Evolutionary conservation across 2,797 vertebrate species (phyloP), one percentile per base, ranked within the genome.

Genomic region (Antrozous pallidus): DNA sequence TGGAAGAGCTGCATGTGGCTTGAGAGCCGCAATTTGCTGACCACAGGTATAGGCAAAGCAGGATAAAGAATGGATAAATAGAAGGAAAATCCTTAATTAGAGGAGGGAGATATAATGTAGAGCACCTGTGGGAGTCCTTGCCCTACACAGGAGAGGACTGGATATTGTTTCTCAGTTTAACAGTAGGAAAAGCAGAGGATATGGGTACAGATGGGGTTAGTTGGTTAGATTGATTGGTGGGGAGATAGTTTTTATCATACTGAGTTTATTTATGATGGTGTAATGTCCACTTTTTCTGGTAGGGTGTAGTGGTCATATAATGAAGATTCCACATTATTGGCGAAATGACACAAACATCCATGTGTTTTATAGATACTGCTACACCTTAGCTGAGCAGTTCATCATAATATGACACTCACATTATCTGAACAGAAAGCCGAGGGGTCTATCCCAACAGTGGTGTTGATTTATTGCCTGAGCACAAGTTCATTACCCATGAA

Each of bases 401-500:
- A 67, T 92, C 71, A 20, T 33, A 18, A 58, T 47, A 77, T 79
- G 79, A 65, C 28, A 36, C 17, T 80, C 54, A 22, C 20, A 26
- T 47, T 69, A 75, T 86, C 79, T 54, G 71, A 81, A 36, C 42
- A 45, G 87, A 75, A 65, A 73, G 70, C 54, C 10, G 45, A 63
- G 51, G 54, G 67, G 42, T 81, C 49, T 0, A 6, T 69, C 42
- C 51, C 71, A 42, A 2, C 12, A 28, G 26, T n/a, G 18, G 70
- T 83, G 11, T n/a, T 80, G 85, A 93, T 86, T 87, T 90, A 93
- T 78, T 54, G 18, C 85, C 74, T 61, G 90, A 81, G 71, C 74
- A 18, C n/a, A 65, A 63, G 80, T 65, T 90, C 88, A 94, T 95
- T 82, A 83, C 36, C 92, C 51, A 36, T 24, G 69, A 80, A 93